Evolutionary conservation across 2,797 vertebrate species (phyloP).

Genomic region (Silurus aristotelis): DNA sequence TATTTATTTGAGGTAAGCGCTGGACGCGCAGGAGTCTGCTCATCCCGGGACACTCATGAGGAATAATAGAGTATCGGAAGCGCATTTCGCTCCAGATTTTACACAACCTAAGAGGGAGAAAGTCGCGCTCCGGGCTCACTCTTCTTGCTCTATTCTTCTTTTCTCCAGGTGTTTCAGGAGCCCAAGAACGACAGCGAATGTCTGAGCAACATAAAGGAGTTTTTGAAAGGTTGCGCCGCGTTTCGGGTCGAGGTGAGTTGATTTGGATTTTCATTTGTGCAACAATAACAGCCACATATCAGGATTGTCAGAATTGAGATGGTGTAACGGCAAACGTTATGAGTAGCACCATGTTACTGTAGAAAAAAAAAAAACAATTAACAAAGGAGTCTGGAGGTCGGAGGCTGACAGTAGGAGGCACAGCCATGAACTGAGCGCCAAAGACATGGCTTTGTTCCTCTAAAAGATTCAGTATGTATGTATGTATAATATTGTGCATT

Average conservation of each 20-base stretch:
- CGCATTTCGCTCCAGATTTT: neutral
- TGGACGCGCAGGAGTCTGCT: neutral
- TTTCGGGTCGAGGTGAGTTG: constrained; percentile 89
- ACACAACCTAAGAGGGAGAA: too few relatives aligned
- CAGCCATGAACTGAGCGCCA: constrained; percentile 28
- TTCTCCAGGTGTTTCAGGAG: constrained; percentile 83
- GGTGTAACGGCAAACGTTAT: neutral
- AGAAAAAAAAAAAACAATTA: constrained; percentile 29
- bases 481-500: neutral
- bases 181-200: constrained; percentile 87
- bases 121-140: neutral
- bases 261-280: neutral
- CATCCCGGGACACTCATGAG: constrained; percentile 19
- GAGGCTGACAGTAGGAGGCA: constrained; percentile 32
- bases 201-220: constrained; percentile 90
- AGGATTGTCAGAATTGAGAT: neutral
- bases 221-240: constrained; percentile 84
- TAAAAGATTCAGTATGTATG: neutral
- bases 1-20: constrained; percentile 27
- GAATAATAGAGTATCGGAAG: neutral
- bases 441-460: neutral
- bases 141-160: neutral
- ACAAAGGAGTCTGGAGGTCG: constrained; percentile 44
- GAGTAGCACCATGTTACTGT: neutral
- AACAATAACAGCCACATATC: neutral